Evolutionary conservation across 2,797 vertebrate species (phyloP).

Genomic region (Cossypha niveicapilla): DNA sequence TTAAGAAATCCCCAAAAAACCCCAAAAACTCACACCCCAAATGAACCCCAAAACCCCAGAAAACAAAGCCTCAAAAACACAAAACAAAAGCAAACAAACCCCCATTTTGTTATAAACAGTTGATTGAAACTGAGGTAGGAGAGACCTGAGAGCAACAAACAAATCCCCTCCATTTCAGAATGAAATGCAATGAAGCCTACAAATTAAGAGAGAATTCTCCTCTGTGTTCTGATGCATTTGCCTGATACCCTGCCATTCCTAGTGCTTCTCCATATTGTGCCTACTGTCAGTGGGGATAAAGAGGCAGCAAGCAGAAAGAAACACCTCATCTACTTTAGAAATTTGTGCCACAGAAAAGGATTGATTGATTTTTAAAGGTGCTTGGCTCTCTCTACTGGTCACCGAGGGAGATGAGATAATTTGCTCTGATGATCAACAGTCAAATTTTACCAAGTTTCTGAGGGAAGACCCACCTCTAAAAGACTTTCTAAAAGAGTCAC

Average conservation of each 20-base stretch:
- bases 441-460: not conserved
- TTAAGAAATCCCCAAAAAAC: not conserved
- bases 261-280: not conserved
- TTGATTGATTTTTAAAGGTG: not conserved
- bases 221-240: not conserved
- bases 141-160: not conserved
- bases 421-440: not conserved
- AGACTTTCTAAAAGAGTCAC: not conserved
- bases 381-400: conserved; percentile 7
- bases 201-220: not conserved
- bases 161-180: not conserved
- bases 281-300: not conserved
- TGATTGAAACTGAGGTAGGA: not conserved
- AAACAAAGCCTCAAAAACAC: not conserved
- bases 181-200: not conserved
- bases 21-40: not conserved
- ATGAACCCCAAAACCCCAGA: rapidly evolving
- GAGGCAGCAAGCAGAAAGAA: not conserved
- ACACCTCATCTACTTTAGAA: not conserved
- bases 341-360: not conserved
- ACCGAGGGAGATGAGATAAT: not conserved
- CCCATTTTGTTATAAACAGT: not conserved
- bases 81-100: not conserved
- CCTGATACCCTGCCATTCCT: not conserved
- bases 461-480: not conserved